Base-by-base conservation (phyloP, 2,888 invertebrate genomes). In the Drosophila cognata region DNA sequence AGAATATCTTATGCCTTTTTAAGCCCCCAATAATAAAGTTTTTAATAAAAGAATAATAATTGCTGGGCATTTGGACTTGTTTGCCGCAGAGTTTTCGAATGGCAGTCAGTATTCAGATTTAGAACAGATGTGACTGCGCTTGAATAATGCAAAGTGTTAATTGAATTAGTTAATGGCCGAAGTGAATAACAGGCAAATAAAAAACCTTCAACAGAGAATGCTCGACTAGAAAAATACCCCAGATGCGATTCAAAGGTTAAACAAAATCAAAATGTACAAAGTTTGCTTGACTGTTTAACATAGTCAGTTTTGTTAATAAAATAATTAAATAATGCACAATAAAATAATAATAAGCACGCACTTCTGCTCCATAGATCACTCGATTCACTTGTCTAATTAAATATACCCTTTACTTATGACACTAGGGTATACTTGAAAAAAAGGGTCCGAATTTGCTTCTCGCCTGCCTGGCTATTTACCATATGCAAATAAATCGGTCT, bases 401-500 rank as follows among this genome's bases (percentile, higher is more conserved):
- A 50, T 18, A 10, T 28, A 28, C 50, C 5, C 50, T 28, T 28
- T 13, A 10, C 16, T 3, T 2, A 0, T 21, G 1, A 4, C 11
- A 18, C 18, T 8, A 71, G 76, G 63, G 71, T 67, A 63, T 58
- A 35, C 11, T 2, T 43, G 57, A 41, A 70, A 76, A 76, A 88
- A 89, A 74, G 77, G 90, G 73, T 74, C 50, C 29, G 31, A 25
- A 38, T 56, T 51, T 25, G 43, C 46, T 58, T 53, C 36, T 35
- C 59, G 88, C 62, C 61, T 51, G 59, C 50, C 18, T 69, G 52
- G 63, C 69, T 77, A 70, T 71, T 85, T 85, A 75, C 88, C 85
- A 89, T 85, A 85, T 85, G 90, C 90, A 85, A 85, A 85, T 85
- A 85, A 75, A 88, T 77, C 72, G 75, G 62, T 71, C 73, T 62